Evolutionary conservation across 2,113 vertebrate genomes (phyloP), one percentile per base, ranked within the genome.

Genomic region (Corapipo altera): DNA sequence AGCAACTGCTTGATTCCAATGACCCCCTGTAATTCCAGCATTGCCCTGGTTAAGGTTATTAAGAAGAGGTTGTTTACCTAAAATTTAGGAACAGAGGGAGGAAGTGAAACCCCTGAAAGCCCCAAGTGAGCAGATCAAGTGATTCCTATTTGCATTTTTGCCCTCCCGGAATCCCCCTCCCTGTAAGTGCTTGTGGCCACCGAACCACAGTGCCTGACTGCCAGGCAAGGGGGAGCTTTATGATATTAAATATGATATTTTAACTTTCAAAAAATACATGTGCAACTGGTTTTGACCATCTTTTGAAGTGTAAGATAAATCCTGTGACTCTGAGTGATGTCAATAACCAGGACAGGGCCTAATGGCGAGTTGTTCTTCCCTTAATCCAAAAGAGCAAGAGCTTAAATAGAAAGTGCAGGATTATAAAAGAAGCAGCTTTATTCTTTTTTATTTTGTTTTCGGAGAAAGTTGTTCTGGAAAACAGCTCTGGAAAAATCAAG

Each of bases 381-480:
- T 70, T 95, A 93, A 93, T 95, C 93, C 91, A 85, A 46, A 91
- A 86, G 54, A 83, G 92, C 76, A 91, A 79, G 78, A 54, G 83
- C 89, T 96, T 95, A 90, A 87, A 54, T 27, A 82, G 74, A 33
- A 92, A 95, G 91, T 78, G 88, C 70, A 43, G 91, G 93, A 93
- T 93, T 96, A 90, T 16, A 46, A 54, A 84, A 89, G 94, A 22
- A 85, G 70, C 88, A 64, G 91, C 66, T 95, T 89, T 84, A 75
- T 95, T 79, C 61, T 52, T 70, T 91, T 72, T 46, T 17, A 4
- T 28, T 48, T 48, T 27, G 35, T 35, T 88, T 55, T 1, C 57
- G 69, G 77, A 61, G 16, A 7, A 80, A 93, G 41, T 91, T 83
- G 18, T 79, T 89, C 87, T 74, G 51, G 51, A 52, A 52, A 52